Evolutionary conservation across 2,888 invertebrate species (phyloP).

Genomic region (Linyphia triangularis): DNA sequence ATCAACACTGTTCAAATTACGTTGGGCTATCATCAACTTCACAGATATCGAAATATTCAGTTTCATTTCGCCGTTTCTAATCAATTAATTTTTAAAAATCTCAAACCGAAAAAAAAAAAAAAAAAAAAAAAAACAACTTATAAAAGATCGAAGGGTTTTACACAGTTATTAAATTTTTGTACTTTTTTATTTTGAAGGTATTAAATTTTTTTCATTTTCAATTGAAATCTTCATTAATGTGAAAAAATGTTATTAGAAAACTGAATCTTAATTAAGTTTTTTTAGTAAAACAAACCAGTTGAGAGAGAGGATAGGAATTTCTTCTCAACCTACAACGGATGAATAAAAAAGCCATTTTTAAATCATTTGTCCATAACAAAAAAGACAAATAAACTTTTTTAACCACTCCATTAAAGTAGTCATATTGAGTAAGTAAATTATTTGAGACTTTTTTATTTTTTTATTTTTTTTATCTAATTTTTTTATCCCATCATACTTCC

Average conservation of each 20-base stretch:
- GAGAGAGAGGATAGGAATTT: constrained; percentile 8
- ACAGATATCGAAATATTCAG: neutral
- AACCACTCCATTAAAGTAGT: neutral
- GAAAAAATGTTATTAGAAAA: constrained; percentile 29
- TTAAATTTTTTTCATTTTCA: constrained; percentile 14
- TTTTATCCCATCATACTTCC: neutral
- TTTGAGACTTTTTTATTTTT: neutral
- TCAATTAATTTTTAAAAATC: neutral
- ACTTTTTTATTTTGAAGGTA: neutral
- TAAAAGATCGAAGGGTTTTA: constrained; percentile 16
- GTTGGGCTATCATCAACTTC: too few relatives aligned
- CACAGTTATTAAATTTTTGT: constrained; percentile 6
- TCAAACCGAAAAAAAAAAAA: neutral
- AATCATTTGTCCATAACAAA: neutral
- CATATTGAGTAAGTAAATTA: constrained; percentile 3
- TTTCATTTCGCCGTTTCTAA: neutral
- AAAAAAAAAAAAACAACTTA: too few relatives aligned
- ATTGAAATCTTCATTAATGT: constrained; percentile 17
- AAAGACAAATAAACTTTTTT: neutral
- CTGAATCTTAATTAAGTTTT: constrained; percentile 20
- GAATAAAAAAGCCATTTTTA: neutral
- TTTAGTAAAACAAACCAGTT: constrained; percentile 2
- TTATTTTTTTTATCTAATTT: neutral
- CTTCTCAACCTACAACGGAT: neutral
- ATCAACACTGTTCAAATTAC: too few relatives aligned